Base-by-base conservation (phyloP, 1,140 invertebrate genomes). In the Bombus impatiens region DNA sequence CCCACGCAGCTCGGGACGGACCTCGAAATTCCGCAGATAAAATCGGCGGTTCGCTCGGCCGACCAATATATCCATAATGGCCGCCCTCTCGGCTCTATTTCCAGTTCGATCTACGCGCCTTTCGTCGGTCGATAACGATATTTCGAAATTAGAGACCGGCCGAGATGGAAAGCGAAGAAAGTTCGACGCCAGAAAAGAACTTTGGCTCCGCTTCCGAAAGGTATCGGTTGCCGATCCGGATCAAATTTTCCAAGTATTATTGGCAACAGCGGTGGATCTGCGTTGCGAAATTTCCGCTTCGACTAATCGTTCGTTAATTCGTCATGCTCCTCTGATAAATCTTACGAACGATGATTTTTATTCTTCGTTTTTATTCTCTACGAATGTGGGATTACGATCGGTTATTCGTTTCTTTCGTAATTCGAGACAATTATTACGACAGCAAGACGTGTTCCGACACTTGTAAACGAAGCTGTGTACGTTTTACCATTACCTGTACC, bases 31-130 rank as follows among this genome's bases (percentile, higher is more conserved):
- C 90, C 81, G 81, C 84, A 93, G 94, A 94, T 94, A 94, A 93
- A 92, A 94, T 94, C 93, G 90, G 86, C 91, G 86, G 78, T 87
- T 90, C 85, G 82, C 87, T 90, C 86, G 65, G 40, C 85, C 88
- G 89, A 89, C 85, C 91, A 92, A 94, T 92, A 90, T 91, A 93
- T 94, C 93, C 93, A 93, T 93, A 91, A 94, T 94, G 91, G 92
- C 86, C 88, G 87, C 86, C 87, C 88, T 90, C 87, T 89, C 78
- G 82, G 44, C 72, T 86, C 85, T 86, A 84, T 91, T 77, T 87
- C 88, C 59, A 78, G 78, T 87, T 86, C 82, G 78, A 87, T 82
- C 78, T 77, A 81, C 86, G 89, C 87, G 87, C 88, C 86, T 90
- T 89, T 92, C 86, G 88, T 65, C 59, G 74, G n/a, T 25, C 40